phyloP scores from a whole-genome alignment of 1,140 invertebrate species.

The Dendroctonus ponderosae region DNA sequence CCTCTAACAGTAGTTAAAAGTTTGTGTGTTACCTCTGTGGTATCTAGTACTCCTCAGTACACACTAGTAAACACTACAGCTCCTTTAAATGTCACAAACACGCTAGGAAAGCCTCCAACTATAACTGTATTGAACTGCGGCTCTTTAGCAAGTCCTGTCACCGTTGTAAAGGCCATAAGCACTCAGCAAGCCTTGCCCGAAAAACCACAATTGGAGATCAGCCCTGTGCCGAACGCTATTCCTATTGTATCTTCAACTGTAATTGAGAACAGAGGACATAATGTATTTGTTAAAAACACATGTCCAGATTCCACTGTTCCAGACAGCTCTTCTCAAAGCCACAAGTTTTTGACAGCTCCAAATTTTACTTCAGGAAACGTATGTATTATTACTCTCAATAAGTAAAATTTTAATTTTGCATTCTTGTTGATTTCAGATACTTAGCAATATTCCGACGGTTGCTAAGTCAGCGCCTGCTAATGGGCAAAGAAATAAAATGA shows the following conservation, averaged over 20 bases:
- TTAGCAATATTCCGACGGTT: constrained; percentile 29
- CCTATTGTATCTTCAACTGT: constrained; percentile 23
- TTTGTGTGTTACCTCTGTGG: constrained; percentile 43
- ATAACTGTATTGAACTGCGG: constrained; percentile 45
- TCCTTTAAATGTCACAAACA: constrained; percentile 39
- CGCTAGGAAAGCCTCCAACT: constrained; percentile 43
- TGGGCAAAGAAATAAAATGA: constrained; percentile 48
- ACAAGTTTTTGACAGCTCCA: constrained; percentile 46
- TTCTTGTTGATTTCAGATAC: constrained; percentile 35
- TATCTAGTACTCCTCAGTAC: constrained; percentile 44
- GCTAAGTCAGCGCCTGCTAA: constrained; percentile 38
- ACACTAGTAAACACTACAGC: constrained; percentile 42
- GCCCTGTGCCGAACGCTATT: constrained; percentile 5
- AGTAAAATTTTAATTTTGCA: constrained; percentile 7
- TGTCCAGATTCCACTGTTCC: constrained; percentile 18
- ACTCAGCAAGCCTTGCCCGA: constrained; percentile 34
- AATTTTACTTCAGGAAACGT: constrained; percentile 47
- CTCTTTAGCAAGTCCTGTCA: constrained; percentile 39
- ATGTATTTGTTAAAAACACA: constrained; percentile 50
- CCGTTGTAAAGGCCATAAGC: constrained; percentile 43
- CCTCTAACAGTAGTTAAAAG: constrained; percentile 48
- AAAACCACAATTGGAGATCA: constrained; percentile 10
- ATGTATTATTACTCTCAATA: constrained; percentile 29
- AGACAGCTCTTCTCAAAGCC: constrained; percentile 43
- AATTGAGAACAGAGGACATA: constrained; percentile 45